Percentiles rank a stretch among this genome's conserved stretches.
These are phyloP conservation scores for Salpingus planirostris DNA, from an alignment of 2,888 invertebrate genomes.

Conservation along the genomic window DNA sequence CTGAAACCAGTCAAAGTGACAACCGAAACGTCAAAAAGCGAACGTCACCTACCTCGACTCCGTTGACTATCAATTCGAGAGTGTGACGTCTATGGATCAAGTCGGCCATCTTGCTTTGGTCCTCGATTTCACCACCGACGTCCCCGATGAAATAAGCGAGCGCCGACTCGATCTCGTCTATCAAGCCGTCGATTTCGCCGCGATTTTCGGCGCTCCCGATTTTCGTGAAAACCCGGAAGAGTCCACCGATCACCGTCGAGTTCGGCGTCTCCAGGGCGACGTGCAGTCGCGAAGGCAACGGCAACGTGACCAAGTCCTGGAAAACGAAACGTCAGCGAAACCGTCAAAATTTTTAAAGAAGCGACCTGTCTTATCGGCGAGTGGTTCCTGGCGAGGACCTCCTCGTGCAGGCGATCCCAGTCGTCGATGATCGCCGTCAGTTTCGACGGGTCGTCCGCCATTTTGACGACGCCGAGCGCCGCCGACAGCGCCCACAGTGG, in stretches of 20 bases:
- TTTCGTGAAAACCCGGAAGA: slow-evolving; percentile 24
- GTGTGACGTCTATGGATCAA: slow-evolving; percentile 41
- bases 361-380: slow-evolving; percentile 19
- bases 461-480: slow-evolving; percentile 30
- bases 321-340: too few relatives aligned
- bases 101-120: slow-evolving; percentile 20
- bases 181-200: neutral
- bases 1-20: slow-evolving; percentile 42
- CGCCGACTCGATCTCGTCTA: neutral
- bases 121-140: slow-evolving; percentile 11
- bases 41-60: slow-evolving; percentile 55
- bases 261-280: slow-evolving; percentile 29
- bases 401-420: slow-evolving; percentile 26
- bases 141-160: slow-evolving; percentile 13
- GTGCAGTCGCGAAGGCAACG: slow-evolving; percentile 34
- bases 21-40: too few relatives aligned
- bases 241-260: slow-evolving; percentile 25
- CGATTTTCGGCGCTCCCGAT: slow-evolving; percentile 14
- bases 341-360: neutral
- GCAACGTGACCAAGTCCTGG: slow-evolving; percentile 29
- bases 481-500: slow-evolving; percentile 27
- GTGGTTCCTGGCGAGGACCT: slow-evolving; percentile 11
- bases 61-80: slow-evolving; percentile 50
- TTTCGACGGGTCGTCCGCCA: slow-evolving; percentile 28
- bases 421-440: slow-evolving; percentile 24